Base-by-base conservation (phyloP, 2,888 invertebrate species). In the Athripsodes cinereus region DNA sequence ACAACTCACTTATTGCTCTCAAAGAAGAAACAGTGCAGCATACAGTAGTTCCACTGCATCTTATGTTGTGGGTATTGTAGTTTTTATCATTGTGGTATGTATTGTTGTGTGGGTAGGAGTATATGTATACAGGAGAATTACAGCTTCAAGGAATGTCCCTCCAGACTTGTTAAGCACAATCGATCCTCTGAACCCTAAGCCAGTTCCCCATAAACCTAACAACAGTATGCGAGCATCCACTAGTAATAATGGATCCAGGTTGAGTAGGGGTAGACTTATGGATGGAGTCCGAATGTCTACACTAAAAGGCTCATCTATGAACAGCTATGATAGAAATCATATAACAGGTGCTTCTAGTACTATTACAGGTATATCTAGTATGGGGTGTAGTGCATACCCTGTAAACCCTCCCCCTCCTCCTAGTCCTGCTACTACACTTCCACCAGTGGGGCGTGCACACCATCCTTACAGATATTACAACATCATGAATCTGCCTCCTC, bases 381-480 rank as follows among this genome's bases (percentile, higher is more conserved):
- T 85, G 65, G 86, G 83, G 20, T 83, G 85, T 65, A 83, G 81
- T 64, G 85, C 76, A 26, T 92, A 92, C 74, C 92, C 94, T n/a
- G 82, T 86, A 57, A 90, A 90, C 69, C 89, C 90, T 0, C 80
- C 92, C 35, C 95, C 95, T 76, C 95, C 95, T 35, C 94, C 94
- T 2, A 89, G 88, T 70, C 95, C 95, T 1, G 92, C 93, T 13
- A 86, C 88, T 0, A 88, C 90, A 0, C 85, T 83, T 0, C 78
- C 79, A 52, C 81, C 81, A 1, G 81, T 80, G 3, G 84, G 81
- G 68, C 83, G 79, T 65, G 79, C 75, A 1, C 86, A 89, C 55
- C 82, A 87, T 59, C 86, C 91, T 1, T 89, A 89, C 72, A 79
- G 89, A 22, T 87, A 90, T 73, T 89, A 90, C 71, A 75, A 84